Base-by-base conservation (phyloP, 2,113 vertebrate species). In the Xenopus laevis region DNA sequence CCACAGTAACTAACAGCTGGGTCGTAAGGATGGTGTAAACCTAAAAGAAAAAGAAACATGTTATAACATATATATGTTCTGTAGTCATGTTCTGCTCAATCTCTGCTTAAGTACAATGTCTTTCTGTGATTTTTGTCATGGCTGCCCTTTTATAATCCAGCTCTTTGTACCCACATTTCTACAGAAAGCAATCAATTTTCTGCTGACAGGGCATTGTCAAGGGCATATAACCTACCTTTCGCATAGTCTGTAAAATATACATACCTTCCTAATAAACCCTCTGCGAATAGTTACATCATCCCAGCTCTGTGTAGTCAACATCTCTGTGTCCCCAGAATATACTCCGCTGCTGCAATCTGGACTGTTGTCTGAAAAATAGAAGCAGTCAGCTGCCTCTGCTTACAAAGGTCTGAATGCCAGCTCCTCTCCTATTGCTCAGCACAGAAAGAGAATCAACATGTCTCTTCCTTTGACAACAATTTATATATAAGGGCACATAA, bases 241-340 rank as follows among this genome's bases (percentile, higher is more conserved):
- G 3, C 47, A 50, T 50, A 40, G 33, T 40, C 33, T 40, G 33
- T 50, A 50, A 16, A 50, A 1, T 7, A 21, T 61, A 30, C 67
- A 68, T 86, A 97, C 96, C 94, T 98, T 98, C 71, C 95, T 91
- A 80, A 98, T 89, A 83, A 98, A 98, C 59, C 94, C 79, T 45
- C 92, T 88, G 65, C 96, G 90, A 79, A 98, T 90, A 0, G 91
- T 93, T 66, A 79, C 79, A 83, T 98, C 94, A 0, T 98, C 94
- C 95, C 95, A 98, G 75, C 83, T 92, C 85, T 91, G 94, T 78
- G 94, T 89, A 2, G 92, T 94, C 72, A 96, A 90, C 82, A 92
- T 91, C 83, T 97, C 94, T 0, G 83, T 91, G 79, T 95, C 94
- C 40, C 87, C 87, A 0, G 83, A 55, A 77, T 89, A 87, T 4